phyloP scores from a whole-genome alignment of 2,113 vertebrate genomes.

The Trochalopteron elliotii region DNA sequence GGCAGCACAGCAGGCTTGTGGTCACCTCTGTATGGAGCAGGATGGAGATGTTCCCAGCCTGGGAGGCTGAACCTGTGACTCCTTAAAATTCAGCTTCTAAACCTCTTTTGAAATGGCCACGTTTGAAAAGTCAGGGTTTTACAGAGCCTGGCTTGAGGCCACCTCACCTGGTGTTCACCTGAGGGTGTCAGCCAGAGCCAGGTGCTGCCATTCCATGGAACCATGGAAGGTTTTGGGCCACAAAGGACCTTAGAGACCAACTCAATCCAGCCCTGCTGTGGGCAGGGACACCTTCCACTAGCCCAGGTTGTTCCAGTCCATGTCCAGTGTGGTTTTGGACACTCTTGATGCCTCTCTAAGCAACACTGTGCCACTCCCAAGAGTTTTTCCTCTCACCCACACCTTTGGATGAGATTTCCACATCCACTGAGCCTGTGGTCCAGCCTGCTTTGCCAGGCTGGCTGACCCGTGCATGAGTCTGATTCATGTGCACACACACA shows the following conservation, averaged over 20 bases:
- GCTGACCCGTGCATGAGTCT: not conserved
- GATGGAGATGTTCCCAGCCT: not conserved
- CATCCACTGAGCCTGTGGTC: not conserved
- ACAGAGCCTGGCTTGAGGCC: not conserved
- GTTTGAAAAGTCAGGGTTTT: not conserved
- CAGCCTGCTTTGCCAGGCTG: not conserved
- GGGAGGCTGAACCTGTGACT: not conserved
- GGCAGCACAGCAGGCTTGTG: not conserved
- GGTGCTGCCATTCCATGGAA: not conserved
- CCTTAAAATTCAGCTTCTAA: not conserved
- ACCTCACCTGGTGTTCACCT: not conserved
- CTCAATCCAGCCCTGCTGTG: fast-evolving
- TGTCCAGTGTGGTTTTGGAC: not conserved
- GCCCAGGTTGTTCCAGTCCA: not conserved
- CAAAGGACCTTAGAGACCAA: not conserved
- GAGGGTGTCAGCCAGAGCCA: not conserved
- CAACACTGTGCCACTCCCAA: not conserved
- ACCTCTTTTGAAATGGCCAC: fast-evolving
- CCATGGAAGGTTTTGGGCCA: not conserved
- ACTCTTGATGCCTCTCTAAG: not conserved
- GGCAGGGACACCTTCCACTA: not conserved
- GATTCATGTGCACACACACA: not conserved
- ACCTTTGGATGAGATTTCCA: not conserved
- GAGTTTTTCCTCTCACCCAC: not conserved
- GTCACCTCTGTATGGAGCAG: not conserved